phyloP scores from a whole-genome alignment of 2,888 invertebrate species.

The Eristalinus aeneus region DNA sequence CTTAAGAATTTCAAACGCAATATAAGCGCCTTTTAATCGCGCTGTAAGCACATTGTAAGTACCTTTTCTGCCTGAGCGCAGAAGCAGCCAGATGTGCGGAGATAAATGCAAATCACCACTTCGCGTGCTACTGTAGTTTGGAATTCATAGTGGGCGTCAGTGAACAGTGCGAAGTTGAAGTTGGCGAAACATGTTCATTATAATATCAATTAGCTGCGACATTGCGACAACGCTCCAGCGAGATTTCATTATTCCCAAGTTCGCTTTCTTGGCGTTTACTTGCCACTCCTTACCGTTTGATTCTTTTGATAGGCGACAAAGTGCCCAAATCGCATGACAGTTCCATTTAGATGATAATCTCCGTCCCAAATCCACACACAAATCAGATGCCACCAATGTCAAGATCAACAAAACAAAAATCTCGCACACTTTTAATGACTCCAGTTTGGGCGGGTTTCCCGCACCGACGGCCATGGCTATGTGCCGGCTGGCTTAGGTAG shows the following conservation, averaged over 20 bases:
- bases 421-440: neutral
- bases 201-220: neutral
- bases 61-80: neutral
- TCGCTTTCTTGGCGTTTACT: no score
- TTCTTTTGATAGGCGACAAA: no score
- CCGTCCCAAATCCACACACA: neutral
- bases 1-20: no score
- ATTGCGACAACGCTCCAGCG: neutral
- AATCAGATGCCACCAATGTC: slow-evolving; percentile 4
- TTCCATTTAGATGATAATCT: neutral
- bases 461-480: neutral
- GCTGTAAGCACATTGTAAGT: no score
- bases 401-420: slow-evolving; percentile 27
- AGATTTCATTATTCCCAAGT: no score
- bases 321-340: neutral
- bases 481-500: neutral
- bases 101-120: neutral
- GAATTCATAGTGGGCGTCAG: neutral
- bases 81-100: neutral
- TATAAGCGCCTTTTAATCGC: no score
- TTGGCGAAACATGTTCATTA: neutral
- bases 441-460: slow-evolving; percentile 4
- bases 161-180: neutral
- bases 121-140: neutral
- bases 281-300: no score